Evolutionary conservation across 2,888 invertebrate species (phyloP).

Genomic region (Ennomos fuscantarius): DNA sequence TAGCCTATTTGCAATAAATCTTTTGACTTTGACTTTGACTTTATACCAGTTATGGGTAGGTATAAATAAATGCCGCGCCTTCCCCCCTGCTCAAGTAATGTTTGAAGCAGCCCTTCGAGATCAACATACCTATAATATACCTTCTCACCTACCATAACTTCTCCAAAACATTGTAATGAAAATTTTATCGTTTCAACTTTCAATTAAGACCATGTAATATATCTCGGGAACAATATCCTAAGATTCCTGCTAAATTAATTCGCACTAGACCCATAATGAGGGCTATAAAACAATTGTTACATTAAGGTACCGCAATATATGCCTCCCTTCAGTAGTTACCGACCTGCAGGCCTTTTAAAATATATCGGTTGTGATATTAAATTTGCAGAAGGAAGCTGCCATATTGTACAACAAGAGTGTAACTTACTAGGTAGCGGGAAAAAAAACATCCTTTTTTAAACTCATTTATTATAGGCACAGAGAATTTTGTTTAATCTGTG

Average conservation of each 20-base stretch:
- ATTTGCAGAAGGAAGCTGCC: background rate
- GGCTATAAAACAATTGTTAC: conserved; percentile 75
- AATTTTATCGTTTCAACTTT: conserved; percentile 43
- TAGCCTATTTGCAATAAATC: too few species aligned
- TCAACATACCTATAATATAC: too few species aligned
- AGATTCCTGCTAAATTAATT: conserved; percentile 44
- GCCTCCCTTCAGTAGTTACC: conserved; percentile 58
- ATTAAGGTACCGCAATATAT: conserved; percentile 67
- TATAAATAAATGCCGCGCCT: too few species aligned
- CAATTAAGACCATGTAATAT: conserved; percentile 43
- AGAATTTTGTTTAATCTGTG: too few species aligned
- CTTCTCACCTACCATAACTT: conserved; percentile 4
- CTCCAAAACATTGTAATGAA: conserved; percentile 39
- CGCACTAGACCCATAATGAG: conserved; percentile 65
- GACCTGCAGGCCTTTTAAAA: conserved; percentile 29
- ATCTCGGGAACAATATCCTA: conserved; percentile 41
- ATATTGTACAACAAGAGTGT: too few species aligned
- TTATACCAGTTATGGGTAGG: too few species aligned
- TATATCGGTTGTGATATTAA: conserved; percentile 33
- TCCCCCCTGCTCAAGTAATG: too few species aligned
- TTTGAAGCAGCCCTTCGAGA: too few species aligned
- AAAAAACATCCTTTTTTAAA: too few species aligned
- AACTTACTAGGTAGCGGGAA: too few species aligned
- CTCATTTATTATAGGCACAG: too few species aligned
- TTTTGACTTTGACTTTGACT: too few species aligned